A percentile compares a stretch with the other conserved stretches of the same genome.
phyloP scores from a whole-genome alignment of 2,888 invertebrate genomes.

The Tenthredo amoena region DNA sequence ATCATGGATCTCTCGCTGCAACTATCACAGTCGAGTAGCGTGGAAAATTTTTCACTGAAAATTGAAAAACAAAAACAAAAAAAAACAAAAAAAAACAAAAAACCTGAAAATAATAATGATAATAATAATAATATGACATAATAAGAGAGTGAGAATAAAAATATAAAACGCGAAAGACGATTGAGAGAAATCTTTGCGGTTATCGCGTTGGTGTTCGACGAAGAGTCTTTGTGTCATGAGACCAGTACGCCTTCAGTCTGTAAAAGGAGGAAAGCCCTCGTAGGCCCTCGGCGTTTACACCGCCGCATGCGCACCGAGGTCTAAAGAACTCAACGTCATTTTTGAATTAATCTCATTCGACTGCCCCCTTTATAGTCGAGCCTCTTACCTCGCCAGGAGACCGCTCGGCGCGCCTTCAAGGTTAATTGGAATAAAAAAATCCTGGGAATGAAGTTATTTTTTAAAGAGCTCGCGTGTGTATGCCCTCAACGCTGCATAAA shows the following conservation, averaged over 20 bases:
- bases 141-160: neutral
- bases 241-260: conserved; percentile 7
- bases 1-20: neutral
- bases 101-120: neutral
- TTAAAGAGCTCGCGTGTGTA: conserved; percentile 42
- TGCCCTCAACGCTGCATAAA: conserved; percentile 31
- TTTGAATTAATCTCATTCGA: conserved; percentile 74
- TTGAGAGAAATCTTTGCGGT: conserved; percentile 17
- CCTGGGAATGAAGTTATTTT: conserved; percentile 50
- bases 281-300: conserved; percentile 42
- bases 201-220: conserved; percentile 38
- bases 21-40: neutral
- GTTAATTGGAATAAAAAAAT: conserved; percentile 72
- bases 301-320: conserved; percentile 53
- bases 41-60: neutral
- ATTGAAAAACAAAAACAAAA: neutral
- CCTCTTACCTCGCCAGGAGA: conserved; percentile 57
- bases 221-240: conserved; percentile 35
- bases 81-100: too few relatives aligned
- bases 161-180: neutral
- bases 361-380: conserved; percentile 69
- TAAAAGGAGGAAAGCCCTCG: conserved; percentile 23
- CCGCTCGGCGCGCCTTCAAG: conserved; percentile 67
- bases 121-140: neutral
- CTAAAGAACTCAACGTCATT: conserved; percentile 66